Evolutionary conservation across 2,113 vertebrate species (phyloP).

Genomic region (Rhabdornis inornatus): DNA sequence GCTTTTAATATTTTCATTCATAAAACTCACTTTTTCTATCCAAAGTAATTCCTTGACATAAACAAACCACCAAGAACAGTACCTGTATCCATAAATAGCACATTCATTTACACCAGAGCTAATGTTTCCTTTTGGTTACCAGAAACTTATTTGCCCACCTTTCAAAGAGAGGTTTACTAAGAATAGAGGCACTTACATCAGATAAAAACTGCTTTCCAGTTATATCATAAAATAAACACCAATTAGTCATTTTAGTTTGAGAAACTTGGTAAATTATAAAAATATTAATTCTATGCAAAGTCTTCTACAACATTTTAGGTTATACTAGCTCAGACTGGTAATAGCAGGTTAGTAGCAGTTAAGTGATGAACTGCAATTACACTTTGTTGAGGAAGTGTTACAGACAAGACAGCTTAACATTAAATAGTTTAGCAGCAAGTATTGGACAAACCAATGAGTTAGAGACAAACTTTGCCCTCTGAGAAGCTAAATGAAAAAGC

Average conservation of each 20-base stretch:
- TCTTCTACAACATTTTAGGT: slow-evolving; percentile 43
- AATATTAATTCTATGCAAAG: slow-evolving; percentile 37
- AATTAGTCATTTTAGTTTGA: slow-evolving; percentile 73
- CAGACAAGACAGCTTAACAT: slow-evolving; percentile 52
- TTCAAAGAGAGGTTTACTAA: slow-evolving; percentile 40
- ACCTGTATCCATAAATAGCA: slow-evolving; percentile 17
- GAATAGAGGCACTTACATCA: slow-evolving; percentile 34
- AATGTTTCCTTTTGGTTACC: neutral
- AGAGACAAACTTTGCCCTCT: slow-evolving; percentile 72
- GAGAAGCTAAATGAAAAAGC: slow-evolving; percentile 79
- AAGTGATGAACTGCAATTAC: slow-evolving; percentile 70
- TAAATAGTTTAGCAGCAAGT: slow-evolving; percentile 69
- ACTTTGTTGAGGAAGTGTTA: slow-evolving; percentile 63
- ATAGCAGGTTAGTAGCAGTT: slow-evolving; percentile 74
- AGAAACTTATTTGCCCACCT: slow-evolving; percentile 52
- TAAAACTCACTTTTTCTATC: neutral
- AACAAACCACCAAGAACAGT: neutral
- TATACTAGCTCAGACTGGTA: slow-evolving; percentile 70
- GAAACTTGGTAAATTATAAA: slow-evolving; percentile 5
- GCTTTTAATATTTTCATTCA: neutral
- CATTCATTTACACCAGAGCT: neutral
- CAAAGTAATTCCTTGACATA: neutral
- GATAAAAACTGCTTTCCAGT: slow-evolving; percentile 45
- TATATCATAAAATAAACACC: slow-evolving; percentile 50
- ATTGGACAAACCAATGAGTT: slow-evolving; percentile 69